Evolutionary conservation across 2,797 vertebrate species (phyloP).

Genomic region (Holocentrus rufus): DNA sequence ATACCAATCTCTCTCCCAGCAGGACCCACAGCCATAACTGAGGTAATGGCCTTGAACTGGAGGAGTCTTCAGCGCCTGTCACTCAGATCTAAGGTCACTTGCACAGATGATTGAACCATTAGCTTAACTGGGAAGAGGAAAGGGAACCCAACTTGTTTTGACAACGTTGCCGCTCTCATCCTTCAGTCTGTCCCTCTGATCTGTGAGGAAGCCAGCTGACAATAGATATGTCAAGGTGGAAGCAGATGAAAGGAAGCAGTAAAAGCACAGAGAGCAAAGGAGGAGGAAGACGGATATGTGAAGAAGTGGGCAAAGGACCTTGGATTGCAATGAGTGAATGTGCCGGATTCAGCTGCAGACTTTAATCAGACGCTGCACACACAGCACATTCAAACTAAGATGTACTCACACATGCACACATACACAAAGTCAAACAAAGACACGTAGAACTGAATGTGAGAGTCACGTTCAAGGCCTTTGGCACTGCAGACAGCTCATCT

Average conservation of each 20-base stretch:
- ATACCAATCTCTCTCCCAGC: constrained; percentile 60
- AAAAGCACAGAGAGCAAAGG: constrained; percentile 26
- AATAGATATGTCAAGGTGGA: constrained; percentile 34
- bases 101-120: constrained; percentile 57
- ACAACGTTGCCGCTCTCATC: not conserved
- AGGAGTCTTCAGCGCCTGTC: constrained; percentile 44
- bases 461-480: constrained; percentile 35
- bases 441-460: constrained; percentile 15
- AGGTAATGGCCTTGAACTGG: constrained; percentile 68
- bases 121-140: constrained; percentile 38
- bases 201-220: not conserved
- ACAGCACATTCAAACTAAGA: not conserved
- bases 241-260: constrained; percentile 23
- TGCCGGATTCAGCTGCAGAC: constrained; percentile 37
- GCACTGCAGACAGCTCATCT: constrained; percentile 64
- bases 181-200: constrained; percentile 21
- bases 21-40: constrained; percentile 55
- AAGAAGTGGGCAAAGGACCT: constrained; percentile 32
- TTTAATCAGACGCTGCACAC: not conserved
- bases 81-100: constrained; percentile 57
- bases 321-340: constrained; percentile 43
- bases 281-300: constrained; percentile 35
- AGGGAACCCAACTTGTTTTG: constrained; percentile 27
- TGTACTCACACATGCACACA: not conserved
- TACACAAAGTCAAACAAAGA: constrained; percentile 31